Evolutionary conservation across 1,140 invertebrate genomes (phyloP).

Genomic region (Wiebesia pumilae): DNA sequence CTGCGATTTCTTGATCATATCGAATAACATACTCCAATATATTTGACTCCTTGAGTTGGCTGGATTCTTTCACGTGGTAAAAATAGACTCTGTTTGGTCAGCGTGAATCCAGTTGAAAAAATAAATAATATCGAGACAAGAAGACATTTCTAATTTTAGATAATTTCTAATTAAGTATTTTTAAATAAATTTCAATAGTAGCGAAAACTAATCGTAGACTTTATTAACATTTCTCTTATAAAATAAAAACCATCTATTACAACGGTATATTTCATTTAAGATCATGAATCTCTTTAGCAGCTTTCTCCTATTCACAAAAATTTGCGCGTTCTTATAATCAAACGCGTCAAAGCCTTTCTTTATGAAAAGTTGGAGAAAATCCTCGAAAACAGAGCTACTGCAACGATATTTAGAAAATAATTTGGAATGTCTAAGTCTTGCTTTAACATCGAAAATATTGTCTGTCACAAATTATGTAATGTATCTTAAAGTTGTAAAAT

Average conservation of each 20-base stretch:
- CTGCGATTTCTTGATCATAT: background rate
- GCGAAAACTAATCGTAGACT: background rate
- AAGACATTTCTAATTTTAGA: background rate
- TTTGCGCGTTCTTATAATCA: constrained; percentile 8
- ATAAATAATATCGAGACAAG: constrained; percentile 1
- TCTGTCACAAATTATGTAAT: constrained; percentile 44
- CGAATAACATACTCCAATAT: background rate
- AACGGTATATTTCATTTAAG: background rate
- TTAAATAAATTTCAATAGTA: constrained; percentile 31
- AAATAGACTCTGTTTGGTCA: constrained; percentile 45
- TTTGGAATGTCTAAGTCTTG: constrained; percentile 32
- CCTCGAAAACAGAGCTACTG: background rate
- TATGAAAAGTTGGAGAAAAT: background rate
- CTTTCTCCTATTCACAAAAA: background rate
- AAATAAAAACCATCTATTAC: constrained; percentile 1
- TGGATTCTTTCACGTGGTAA: constrained; percentile 23
- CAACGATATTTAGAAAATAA: constrained; percentile 23
- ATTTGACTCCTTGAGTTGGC: background rate
- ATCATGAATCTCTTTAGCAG: background rate
- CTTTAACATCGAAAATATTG: constrained; percentile 52
- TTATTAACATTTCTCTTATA: constrained; percentile 10
- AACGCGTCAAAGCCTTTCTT: background rate
- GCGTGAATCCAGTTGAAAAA: constrained; percentile 9
- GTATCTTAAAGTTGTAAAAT: constrained; percentile 2
- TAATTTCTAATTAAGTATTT: too few relatives aligned